Base-by-base conservation (phyloP, 2,113 vertebrate genomes). In the Toxotes jaculatrix region DNA sequence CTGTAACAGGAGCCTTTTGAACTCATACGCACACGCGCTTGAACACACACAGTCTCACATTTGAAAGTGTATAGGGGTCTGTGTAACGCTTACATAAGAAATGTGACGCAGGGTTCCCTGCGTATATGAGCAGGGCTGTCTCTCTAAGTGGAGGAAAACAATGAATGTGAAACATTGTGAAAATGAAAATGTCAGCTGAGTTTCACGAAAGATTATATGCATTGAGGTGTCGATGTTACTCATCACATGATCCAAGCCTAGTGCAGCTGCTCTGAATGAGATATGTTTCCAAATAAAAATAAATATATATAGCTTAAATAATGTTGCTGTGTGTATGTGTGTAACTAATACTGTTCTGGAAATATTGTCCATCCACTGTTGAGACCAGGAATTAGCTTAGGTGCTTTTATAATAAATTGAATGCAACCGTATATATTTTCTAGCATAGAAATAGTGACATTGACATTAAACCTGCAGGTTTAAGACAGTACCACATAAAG, bases 1-100 rank as follows among this genome's bases (percentile, higher is more conserved):
- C 88, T 92, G 90, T 88, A 92, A 92, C 73, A 19, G 45, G 91
- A 93, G 83, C 91, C 69, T 31, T 84, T 73, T 81, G 75, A 88
- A 77, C 73, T 68, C 66, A 8, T 45, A 67, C 65, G 11, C 43
- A n/a, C 47, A 42, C 63, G 38, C 47, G 40, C 36, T 66, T 74
- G 27, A 55, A 34, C 34, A 71, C 72, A 62, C 34, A 70, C 13
- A 55, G 12, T 42, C 23, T 80, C 51, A 71, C 57, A 79, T 76
- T 67, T 79, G 55, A 80, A 69, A 62, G 75, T 19, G n/a, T 34
- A 57, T 13, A 23, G 14, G 45, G 55, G 56, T 12, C 21, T 12
- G 1, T 43, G 66, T 79, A 83, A 88, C 63, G 61, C 67, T 75
- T 86, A 36, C 55, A 69, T 89, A 83, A 86, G 72, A 62, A 40